These are phyloP conservation scores for Dinocampus coccinellae DNA, from an alignment of 2,888 invertebrate genomes.

Conservation along the genomic window DNA sequence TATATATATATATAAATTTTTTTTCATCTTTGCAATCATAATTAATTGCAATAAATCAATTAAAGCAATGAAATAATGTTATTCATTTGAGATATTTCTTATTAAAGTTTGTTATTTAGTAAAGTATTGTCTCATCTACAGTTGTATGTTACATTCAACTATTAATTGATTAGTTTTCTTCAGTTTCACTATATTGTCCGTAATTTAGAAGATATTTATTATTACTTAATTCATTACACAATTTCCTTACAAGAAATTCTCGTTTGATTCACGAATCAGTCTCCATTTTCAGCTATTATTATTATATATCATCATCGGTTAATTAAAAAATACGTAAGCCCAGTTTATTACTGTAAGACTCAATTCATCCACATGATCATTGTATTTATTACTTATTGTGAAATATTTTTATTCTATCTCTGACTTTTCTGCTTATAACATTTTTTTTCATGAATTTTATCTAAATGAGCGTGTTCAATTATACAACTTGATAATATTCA, in stretches of 20 bases:
- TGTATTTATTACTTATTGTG: not conserved
- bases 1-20: no score
- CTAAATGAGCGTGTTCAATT: slow-evolving; percentile 23
- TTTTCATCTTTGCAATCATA: not conserved
- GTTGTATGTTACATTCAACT: slow-evolving; percentile 25
- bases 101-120: slow-evolving; percentile 20
- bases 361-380: not conserved
- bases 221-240: slow-evolving; percentile 25
- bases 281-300: slow-evolving; percentile 45
- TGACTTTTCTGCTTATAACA: not conserved
- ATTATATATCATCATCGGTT: slow-evolving; percentile 5
- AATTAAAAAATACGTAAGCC: not conserved
- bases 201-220: slow-evolving; percentile 35
- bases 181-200: slow-evolving; percentile 44
- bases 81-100: slow-evolving; percentile 40
- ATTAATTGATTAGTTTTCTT: slow-evolving; percentile 12
- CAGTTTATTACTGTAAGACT: not conserved
- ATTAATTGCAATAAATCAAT: not conserved
- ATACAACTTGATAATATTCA: slow-evolving; percentile 47
- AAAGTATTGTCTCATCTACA: slow-evolving; percentile 43
- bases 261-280: slow-evolving; percentile 48
- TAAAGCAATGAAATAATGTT: slow-evolving; percentile 31
- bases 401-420: not conserved
- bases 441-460: not conserved
- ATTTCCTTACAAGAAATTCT: slow-evolving; percentile 33